Percentiles rank a stretch among this genome's conserved stretches.
Conservation (phyloP, 2,113 vertebrate species). For the Rana temporaria region DNA sequence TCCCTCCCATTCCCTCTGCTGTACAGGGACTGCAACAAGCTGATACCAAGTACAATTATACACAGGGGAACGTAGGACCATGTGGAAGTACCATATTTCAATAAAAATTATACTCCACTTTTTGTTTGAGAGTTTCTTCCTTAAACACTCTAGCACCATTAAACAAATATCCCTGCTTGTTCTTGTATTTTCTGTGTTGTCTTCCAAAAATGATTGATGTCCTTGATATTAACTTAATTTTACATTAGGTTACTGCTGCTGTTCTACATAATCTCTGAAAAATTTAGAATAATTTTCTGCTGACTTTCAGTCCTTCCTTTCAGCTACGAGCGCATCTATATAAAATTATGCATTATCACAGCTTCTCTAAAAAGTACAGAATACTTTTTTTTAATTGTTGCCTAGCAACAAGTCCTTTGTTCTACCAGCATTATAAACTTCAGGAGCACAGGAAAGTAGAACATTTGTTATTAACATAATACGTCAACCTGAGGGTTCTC, state of each 20-base stretch:
- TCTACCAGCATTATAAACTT: constrained; percentile 51
- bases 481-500: constrained; percentile 54
- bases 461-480: constrained; percentile 55
- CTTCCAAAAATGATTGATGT: constrained; percentile 49
- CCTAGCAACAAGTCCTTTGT: constrained; percentile 71
- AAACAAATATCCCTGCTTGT: constrained; percentile 21
- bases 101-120: background rate
- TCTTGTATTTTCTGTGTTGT: constrained; percentile 20
- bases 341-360: constrained; percentile 69
- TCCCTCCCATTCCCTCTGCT: no score
- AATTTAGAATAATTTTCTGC: constrained; percentile 65
- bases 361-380: constrained; percentile 64
- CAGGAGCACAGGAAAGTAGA: constrained; percentile 51
- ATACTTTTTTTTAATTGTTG: constrained; percentile 72
- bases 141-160: constrained; percentile 4
- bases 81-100: background rate
- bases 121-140: background rate
- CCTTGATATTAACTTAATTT: constrained; percentile 67
- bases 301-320: constrained; percentile 56
- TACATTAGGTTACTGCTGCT: constrained; percentile 60
- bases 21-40: no score
- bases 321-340: constrained; percentile 60
- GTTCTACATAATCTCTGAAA: constrained; percentile 61
- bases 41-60: no score
- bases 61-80: background rate